Evolutionary conservation across 2,888 invertebrate genomes (phyloP), one percentile per base, ranked within the genome.

Genomic region (Ochlodes sylvanus): DNA sequence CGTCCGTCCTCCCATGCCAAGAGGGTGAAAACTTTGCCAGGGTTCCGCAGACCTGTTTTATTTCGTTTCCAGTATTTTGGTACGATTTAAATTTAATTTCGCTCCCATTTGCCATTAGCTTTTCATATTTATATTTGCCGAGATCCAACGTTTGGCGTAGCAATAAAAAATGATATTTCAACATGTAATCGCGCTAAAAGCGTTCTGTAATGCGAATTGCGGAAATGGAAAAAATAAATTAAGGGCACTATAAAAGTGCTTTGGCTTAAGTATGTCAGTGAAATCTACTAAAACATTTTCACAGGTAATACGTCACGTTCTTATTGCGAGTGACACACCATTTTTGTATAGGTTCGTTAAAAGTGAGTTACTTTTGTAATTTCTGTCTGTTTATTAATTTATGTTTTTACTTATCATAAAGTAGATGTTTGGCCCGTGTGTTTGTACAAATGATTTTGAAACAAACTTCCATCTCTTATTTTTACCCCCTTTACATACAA

Each of bases 11-110:
- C 76, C 74, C 77, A 77, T 88, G 88, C 86, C 87, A 88, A 88
- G 85, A 87, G 87, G 79, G 81, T 79, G 80, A 77, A 83, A 86
- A 86, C 83, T 85, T 81, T 76, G 76, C 77, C 79, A 79, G 77
- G 73, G 76, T 75, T 74, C 66, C 76, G 67, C 68, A 66, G 71
- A 70, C 75, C 77, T 73, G 73, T 75, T 84, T 81, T 81, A 83
- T 83, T 82, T 83, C 79, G 79, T 83, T 84, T 80, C 75, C 70
- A 73, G 77, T 78, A 80, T 83, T 85, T 82, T 80, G 63, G 63
- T 68, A 58, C 58, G 63, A 68, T 68, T 68, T 63, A 58, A 68
- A 68, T 68, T 68, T 68, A 63, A 68, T 68, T 58, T 63, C 63
- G 52, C 58, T 19, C 58, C 47, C 55, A 64, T 57, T 52, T 54